These are phyloP conservation scores for Clarias gariepinus DNA, from an alignment of 2,113 vertebrate genomes.

Conservation along the genomic window DNA sequence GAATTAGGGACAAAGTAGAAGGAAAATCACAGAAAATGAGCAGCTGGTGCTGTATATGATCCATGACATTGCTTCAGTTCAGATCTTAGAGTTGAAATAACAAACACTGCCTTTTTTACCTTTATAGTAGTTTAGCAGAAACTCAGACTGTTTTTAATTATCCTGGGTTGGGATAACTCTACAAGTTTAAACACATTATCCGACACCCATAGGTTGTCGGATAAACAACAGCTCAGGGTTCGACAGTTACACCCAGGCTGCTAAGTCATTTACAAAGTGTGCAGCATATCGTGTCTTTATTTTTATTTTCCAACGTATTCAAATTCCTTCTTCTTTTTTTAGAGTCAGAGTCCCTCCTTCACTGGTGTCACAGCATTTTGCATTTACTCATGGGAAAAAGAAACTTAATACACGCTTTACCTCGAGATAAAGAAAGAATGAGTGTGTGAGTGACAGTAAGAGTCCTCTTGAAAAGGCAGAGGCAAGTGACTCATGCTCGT, in stretches of 20 bases:
- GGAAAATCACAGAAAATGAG: background rate
- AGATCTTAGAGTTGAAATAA: background rate
- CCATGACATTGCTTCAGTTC: background rate
- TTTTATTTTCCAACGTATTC: background rate
- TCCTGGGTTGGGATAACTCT: background rate
- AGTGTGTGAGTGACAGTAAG: conserved; percentile 20
- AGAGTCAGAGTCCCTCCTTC: background rate
- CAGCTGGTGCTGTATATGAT: background rate
- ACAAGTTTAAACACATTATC: conserved; percentile 1
- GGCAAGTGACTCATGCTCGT: background rate
- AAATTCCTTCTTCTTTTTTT: background rate
- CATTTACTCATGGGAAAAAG: background rate
- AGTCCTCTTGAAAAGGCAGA: background rate
- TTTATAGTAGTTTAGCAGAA: background rate
- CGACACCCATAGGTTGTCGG: background rate
- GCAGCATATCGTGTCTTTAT: background rate
- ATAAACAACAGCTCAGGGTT: background rate
- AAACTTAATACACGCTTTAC: background rate
- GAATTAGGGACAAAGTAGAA: too few species aligned
- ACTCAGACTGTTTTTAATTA: background rate
- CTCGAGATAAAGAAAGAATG: conserved; percentile 2
- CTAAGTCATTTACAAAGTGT: background rate
- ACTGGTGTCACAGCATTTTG: background rate
- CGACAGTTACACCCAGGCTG: background rate
- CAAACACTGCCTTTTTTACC: background rate